Base-by-base conservation (phyloP, 2,888 invertebrate species). In the Actias luna region DNA sequence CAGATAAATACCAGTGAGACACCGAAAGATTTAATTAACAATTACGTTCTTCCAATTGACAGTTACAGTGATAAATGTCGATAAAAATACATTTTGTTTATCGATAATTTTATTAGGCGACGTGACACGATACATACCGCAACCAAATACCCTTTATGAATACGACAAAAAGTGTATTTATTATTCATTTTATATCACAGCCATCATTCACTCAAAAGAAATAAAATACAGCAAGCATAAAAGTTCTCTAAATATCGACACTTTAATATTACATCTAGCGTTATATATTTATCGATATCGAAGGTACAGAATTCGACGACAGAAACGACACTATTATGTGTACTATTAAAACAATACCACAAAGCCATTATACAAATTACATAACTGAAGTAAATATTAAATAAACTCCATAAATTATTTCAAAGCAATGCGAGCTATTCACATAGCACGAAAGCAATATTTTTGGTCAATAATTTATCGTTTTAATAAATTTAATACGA, bases 161-260 rank as follows among this genome's bases (percentile, higher is more conserved):
- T 55, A n/a, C 10, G 7, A 29, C 29, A 16, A 52, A 16, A 12
- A n/a, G 18, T 29, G 14, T 29, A 29, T 55, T 52, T 14, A 4
- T 29, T 29, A 29, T 55, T 52, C n/a, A 4, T 29, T 50, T 55
- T 55, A 64, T 73, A 76, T 79, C 79, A 80, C 79, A 80, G 79
- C 73, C 76, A 66, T 73, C 75, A 73, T 64, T 70, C 78, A 72
- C 72, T 70, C 72, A 72, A 67, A 29, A 29, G 0, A 29, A n/a
- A 55, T 5, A n/a, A 29, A 8, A 46, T 29, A 42, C 5, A 5
- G 33, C 33, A 50, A 50, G 25, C 46, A 50, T 12, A 50, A 4
- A 16, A 29, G 12, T 29, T 14, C 29, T 27, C 16, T 27, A 52
- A 52, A 52, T 27, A 52, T 22, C 52, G 52, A 27, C 27, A 18